phyloP scores from a whole-genome alignment of 2,113 vertebrate species.

The Stictonetta naevosa region DNA sequence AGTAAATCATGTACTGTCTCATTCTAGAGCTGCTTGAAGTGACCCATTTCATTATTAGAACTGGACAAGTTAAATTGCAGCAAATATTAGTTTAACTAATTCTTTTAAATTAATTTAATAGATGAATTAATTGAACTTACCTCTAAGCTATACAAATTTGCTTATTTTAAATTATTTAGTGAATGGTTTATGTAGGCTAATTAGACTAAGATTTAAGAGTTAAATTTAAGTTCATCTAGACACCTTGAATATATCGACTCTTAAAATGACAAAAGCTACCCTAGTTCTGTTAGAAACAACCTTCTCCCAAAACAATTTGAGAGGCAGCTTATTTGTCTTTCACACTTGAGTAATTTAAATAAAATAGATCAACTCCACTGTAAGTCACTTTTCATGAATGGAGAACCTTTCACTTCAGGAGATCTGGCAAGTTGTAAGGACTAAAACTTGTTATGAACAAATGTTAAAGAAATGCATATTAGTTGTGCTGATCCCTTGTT shows the following conservation, averaged over 20 bases:
- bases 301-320: not conserved
- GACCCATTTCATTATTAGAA: not conserved
- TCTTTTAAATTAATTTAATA: conserved; percentile 26
- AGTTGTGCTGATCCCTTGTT: not conserved
- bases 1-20: not conserved
- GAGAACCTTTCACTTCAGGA: not conserved
- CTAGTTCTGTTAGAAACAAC: not conserved
- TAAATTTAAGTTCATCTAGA: not conserved
- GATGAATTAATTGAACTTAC: not conserved
- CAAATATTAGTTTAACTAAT: not conserved
- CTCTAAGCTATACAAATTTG: conserved; percentile 24
- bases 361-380: not conserved
- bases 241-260: not conserved
- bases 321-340: not conserved
- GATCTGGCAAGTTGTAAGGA: not conserved
- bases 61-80: conserved; percentile 2
- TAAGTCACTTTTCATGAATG: not conserved
- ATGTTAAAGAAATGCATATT: not conserved
- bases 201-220: not conserved
- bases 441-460: not conserved
- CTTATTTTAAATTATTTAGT: conserved; percentile 1
- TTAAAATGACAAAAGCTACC: not conserved
- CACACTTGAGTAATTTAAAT: not conserved
- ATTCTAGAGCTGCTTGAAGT: not conserved
- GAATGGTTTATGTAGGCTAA: not conserved